phyloP scores from a whole-genome alignment of 2,113 vertebrate species.

The Accipiter virgatus region DNA sequence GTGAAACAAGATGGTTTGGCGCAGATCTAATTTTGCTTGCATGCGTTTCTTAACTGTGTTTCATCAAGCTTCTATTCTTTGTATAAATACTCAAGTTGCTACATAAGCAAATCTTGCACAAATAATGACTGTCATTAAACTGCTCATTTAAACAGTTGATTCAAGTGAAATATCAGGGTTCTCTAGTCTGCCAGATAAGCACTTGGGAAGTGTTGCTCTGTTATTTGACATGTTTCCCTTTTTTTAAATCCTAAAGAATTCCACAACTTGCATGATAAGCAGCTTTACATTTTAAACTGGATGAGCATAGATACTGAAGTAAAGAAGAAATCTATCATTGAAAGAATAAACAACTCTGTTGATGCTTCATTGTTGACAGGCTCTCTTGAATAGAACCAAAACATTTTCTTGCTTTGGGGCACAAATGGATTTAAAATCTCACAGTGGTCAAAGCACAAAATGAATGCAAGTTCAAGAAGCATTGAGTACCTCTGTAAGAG shows the following conservation, averaged over 20 bases:
- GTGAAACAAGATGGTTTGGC: slow-evolving; percentile 29
- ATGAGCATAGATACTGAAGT: not conserved
- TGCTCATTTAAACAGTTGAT: slow-evolving; percentile 48
- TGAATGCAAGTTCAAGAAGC: not conserved
- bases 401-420: slow-evolving; percentile 9
- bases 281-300: slow-evolving; percentile 55
- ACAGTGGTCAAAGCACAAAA: not conserved
- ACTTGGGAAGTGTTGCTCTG: slow-evolving; percentile 8
- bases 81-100: slow-evolving; percentile 38
- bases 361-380: not conserved
- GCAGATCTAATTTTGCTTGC: not conserved
- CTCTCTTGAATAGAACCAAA: not conserved
- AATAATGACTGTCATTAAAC: slow-evolving; percentile 57
- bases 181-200: slow-evolving; percentile 45
- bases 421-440: slow-evolving; percentile 38
- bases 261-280: slow-evolving; percentile 8
- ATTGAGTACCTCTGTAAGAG: not conserved
- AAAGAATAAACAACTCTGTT: slow-evolving; percentile 22
- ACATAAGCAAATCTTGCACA: slow-evolving; percentile 43
- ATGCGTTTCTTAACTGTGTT: slow-evolving; percentile 45
- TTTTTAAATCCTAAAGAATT: slow-evolving; percentile 25
- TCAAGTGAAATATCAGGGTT: slow-evolving; percentile 39
- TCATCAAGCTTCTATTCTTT: slow-evolving; percentile 63
- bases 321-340: not conserved
- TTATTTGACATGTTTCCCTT: slow-evolving; percentile 29